Conservation (phyloP, 92 coral and sea anemone genomes). For the Blastomussa wellsi region DNA sequence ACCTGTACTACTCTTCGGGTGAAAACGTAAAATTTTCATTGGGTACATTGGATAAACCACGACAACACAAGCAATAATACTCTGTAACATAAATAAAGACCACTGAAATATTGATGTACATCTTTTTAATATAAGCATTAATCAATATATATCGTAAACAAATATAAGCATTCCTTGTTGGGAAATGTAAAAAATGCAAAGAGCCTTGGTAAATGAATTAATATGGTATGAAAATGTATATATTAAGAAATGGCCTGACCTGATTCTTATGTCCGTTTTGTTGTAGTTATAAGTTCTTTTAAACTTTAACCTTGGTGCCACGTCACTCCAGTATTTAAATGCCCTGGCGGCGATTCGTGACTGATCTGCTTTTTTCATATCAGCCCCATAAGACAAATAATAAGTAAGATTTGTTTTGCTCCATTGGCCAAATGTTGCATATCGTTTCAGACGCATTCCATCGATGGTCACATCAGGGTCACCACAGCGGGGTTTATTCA, state of each 20-base stretch:
- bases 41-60: no score
- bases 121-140: no score
- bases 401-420: slow-evolving; percentile 46
- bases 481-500: slow-evolving; percentile 93
- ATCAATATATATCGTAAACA: no score
- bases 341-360: slow-evolving; percentile 39
- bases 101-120: no score
- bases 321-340: slow-evolving; percentile 56
- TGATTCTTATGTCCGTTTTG: slow-evolving; percentile 55
- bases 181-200: no score
- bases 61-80: no score
- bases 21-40: no score
- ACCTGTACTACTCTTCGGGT: no score
- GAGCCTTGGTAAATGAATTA: no score
- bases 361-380: slow-evolving; percentile 17
- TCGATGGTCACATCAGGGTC: slow-evolving; percentile 67
- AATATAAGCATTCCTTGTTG: no score
- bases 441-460: slow-evolving; percentile 61
- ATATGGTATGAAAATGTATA: no score
- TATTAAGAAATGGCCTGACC: slow-evolving; percentile 34
- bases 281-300: slow-evolving; percentile 29
- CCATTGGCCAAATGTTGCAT: slow-evolving; percentile 51
- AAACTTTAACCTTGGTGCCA: slow-evolving; percentile 45
- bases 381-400: slow-evolving; percentile 41
- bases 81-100: no score